Base-by-base conservation (phyloP, 2,797 vertebrate species). In the Pelodytes ibericus region DNA sequence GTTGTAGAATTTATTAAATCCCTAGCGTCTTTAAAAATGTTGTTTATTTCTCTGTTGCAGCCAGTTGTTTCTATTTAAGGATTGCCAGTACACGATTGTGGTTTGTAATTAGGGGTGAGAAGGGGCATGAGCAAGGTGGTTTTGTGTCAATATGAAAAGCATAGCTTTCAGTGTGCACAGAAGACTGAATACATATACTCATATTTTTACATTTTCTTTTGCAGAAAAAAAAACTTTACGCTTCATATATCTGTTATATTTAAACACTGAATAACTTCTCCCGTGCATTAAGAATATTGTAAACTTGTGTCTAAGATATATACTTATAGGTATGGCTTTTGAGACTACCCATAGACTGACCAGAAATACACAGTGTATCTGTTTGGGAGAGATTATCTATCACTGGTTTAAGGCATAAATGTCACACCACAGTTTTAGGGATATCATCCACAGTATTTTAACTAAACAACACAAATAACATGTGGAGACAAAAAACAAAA, bases 31-130 rank as follows among this genome's bases (percentile, higher is more conserved):
- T 61, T 36, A 20, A 30, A 61, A 31, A n/a, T 20, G 39, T 4
- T 49, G 41, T 39, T 51, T 36, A 44, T 39, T 49, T 53, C 29
- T 13, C 63, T 72, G 20, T 39, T 60, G 33, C 24, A 56, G 8
- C 39, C 15, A 5, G 56, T 20, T 7, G 5, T 53, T 33, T 67
- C 63, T 79, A 79, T 79, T 72, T 79, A n/a, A 62, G 63, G 76
- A 30, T 66, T 56, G 44, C 76, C 39, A 56, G 64, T 72, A 68
- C 72, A 79, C 65, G 58, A 62, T 44, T 79, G 70, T 68, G 70
- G 76, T 73, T 73, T 73, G 44, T 69, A 68, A 72, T 78, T 68
- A 49, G 63, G 70, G 63, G 57, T 73, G 57, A 61, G 57, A 79
- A 72, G 44, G 58, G 65, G 51, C 59, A 56, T 44, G 57, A 53